A percentile compares a stretch with the other conserved stretches of the same genome.
Evolutionary conservation across 2,888 invertebrate genomes (phyloP).

Genomic region (Embidobia sp.): DNA sequence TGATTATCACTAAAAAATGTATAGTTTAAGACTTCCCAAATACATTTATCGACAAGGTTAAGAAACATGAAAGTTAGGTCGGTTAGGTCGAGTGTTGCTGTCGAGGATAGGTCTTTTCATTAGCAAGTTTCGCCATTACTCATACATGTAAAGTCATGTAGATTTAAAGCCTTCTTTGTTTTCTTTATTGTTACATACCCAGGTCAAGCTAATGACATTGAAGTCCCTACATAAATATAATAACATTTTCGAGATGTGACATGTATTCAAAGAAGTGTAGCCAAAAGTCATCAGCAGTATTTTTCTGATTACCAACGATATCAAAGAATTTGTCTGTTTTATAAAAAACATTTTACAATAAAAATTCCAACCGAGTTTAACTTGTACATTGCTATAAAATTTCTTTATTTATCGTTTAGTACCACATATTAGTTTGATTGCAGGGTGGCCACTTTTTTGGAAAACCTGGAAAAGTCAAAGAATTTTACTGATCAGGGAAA

Average conservation of each 20-base stretch:
- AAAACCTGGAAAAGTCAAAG: too few relatives aligned
- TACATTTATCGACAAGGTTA: neutral
- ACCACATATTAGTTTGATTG: too few relatives aligned
- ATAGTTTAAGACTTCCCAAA: slow-evolving; percentile 4
- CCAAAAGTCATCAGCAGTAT: too few relatives aligned
- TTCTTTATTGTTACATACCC: neutral
- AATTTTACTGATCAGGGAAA: too few relatives aligned
- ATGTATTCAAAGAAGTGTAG: neutral
- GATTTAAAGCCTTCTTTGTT: slow-evolving; percentile 7
- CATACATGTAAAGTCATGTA: neutral
- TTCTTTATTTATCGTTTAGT: too few relatives aligned
- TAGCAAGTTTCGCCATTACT: slow-evolving; percentile 7
- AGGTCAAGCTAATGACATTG: neutral
- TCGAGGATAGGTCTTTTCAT: neutral
- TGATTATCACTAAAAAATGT: slow-evolving; percentile 3
- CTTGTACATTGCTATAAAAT: too few relatives aligned
- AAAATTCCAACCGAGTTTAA: too few relatives aligned
- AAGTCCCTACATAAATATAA: slow-evolving; percentile 11
- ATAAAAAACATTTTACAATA: too few relatives aligned
- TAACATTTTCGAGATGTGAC: neutral
- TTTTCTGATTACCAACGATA: too few relatives aligned
- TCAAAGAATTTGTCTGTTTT: too few relatives aligned
- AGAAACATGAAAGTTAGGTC: slow-evolving; percentile 5
- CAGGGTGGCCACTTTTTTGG: too few relatives aligned
- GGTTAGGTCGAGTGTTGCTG: neutral